Evolutionary conservation across 2,797 vertebrate species (phyloP), one percentile per base, ranked within the genome.

Genomic region (Acipenser ruthenus): DNA sequence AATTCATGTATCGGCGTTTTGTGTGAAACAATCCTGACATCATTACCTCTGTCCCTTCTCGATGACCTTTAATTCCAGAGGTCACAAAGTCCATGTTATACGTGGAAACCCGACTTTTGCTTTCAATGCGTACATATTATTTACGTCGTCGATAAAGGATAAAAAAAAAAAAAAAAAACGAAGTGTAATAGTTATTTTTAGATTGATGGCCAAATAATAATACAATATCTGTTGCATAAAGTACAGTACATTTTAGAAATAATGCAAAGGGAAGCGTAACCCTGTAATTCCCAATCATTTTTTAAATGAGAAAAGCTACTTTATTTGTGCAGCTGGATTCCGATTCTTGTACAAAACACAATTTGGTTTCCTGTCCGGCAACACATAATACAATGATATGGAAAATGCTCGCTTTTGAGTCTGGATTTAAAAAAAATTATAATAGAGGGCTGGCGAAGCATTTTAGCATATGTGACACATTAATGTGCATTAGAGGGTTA

Each of bases 41-140:
- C 69, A 53, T 64, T 60, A 70, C 62, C 60, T 62, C 51, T 18
- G 62, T 49, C 37, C 64, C 60, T 64, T 63, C 58, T 60, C 62
- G 64, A 67, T 67, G 56, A 67, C 69, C 65, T 70, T 67, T 56
- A 64, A 67, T 67, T 67, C 65, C 69, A 60, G 49, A 66, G 65
- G 69, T 64, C 62, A 64, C 62, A 51, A 64, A 67, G 62, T 62
- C 62, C n/a, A 59, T 63, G 67, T 70, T 70, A 70, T 47, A 55
- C 60, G 10, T 67, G 48, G 50, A 64, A 70, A 70, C 67, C 10
- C 65, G 37, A 55, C 50, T 11, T 65, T 37, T 62, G 51, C 49
- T 58, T 37, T 55, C 23, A 15, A 52, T 64, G 47, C n/a, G 61
- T 63, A 63, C n/a, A 10, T 7, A 59, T 64, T 64, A 49, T 52